Base-by-base conservation (phyloP, 2,113 vertebrate genomes). In the Otus sunia region DNA sequence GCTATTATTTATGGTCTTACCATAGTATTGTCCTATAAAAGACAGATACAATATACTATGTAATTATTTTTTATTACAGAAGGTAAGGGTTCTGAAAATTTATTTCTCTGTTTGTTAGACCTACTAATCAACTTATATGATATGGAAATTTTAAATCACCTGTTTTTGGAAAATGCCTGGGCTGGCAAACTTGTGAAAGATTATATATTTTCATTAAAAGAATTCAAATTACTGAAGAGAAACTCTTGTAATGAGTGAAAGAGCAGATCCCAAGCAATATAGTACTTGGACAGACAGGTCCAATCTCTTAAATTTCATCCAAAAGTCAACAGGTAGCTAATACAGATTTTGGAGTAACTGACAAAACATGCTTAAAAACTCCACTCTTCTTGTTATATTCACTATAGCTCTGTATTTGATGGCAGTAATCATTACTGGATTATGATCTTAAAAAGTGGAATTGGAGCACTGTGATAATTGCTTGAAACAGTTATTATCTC, bases 111-210 rank as follows among this genome's bases (percentile, higher is more conserved):
- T 66, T 26, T 60, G 25, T 59, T 81, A 58, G 18, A 15, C 17
- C 22, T 45, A 16, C 10, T 76, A 59, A 69, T 8, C 8, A 67
- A 37, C 11, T 91, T 34, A 18, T 2, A 15, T 49, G 10, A n/a
- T 41, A 58, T 2, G 16, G 62, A 72, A 85, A 30, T 16, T 49
- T 85, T 39, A 69, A 89, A 71, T 71, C 16, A 43, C 7, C 0
- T 0, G 0, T 1, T 47, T 87, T 64, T 81, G 6, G 32, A 58
- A 39, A 39, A 19, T 69, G 25, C 10, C 3, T 68, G 16, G 7
- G 17, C 41, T 80, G 23, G 14, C n/a, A 43, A 63, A 3, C 1
- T 81, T 50, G 3, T 83, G 55, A 41, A 82, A 62, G 27, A 56
- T 62, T 32, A 14, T 22, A 6, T 34, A 8, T 75, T 88, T 90